These are phyloP conservation scores for Eurytoma californica DNA, from an alignment of 2,888 invertebrate genomes.

Conservation along the genomic window DNA sequence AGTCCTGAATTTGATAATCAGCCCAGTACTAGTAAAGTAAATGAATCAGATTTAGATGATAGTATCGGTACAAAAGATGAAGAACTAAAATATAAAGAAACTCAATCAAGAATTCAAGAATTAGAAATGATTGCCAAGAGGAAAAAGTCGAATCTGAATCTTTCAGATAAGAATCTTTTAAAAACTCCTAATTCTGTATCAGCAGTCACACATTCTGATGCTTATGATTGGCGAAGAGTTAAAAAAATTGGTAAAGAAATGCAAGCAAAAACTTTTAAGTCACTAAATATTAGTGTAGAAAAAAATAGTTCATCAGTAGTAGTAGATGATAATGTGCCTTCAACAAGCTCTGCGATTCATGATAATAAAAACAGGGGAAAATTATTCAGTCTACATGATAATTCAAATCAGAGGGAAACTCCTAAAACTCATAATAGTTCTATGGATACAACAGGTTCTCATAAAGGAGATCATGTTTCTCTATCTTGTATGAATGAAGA, in stretches of 20 bases:
- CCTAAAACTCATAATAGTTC: slow-evolving; percentile 19
- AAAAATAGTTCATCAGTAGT: slow-evolving; percentile 48
- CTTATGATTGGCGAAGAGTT: slow-evolving; percentile 61
- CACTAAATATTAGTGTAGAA: slow-evolving; percentile 62
- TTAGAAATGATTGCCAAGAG: slow-evolving; percentile 34
- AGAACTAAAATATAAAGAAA: slow-evolving; percentile 35
- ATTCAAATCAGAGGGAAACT: neutral
- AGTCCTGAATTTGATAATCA: neutral
- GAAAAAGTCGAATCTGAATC: slow-evolving; percentile 34
- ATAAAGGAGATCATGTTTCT: neutral
- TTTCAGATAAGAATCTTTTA: slow-evolving; percentile 17
- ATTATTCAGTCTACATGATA: slow-evolving; percentile 3
- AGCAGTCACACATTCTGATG: slow-evolving; percentile 43
- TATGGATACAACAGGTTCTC: slow-evolving; percentile 26
- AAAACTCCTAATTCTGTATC: slow-evolving; percentile 40
- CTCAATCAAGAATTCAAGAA: slow-evolving; percentile 22
- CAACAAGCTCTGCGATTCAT: slow-evolving; percentile 32
- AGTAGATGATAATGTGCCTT: slow-evolving; percentile 50
- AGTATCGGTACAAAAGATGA: neutral
- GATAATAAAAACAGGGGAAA: slow-evolving; percentile 39
- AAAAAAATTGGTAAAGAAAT: slow-evolving; percentile 65
- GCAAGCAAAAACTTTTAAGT: slow-evolving; percentile 61
- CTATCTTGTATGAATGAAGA: slow-evolving; percentile 18
- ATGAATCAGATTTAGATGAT: neutral
- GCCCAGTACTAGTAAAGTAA: neutral